Base-by-base conservation (phyloP, 2,797 vertebrate genomes). In the Sebastes flavidus region DNA sequence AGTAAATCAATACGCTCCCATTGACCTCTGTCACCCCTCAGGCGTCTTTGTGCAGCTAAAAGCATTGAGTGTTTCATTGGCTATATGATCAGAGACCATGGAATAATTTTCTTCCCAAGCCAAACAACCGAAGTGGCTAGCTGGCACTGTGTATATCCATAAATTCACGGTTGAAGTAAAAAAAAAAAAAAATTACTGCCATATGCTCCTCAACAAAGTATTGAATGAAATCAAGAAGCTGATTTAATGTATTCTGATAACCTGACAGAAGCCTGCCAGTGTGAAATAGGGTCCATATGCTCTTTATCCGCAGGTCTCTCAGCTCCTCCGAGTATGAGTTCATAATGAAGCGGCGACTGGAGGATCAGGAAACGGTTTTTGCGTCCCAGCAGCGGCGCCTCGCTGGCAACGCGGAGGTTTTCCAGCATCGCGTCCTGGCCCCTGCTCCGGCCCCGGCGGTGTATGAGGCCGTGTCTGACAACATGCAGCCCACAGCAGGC, bases 331-430 rank as follows among this genome's bases (percentile, higher is more conserved):
- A 99, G 96, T 95, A 99, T 99, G 98, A 97, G 94, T 94, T 95
- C 97, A 99, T 96, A 96, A 99, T 99, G 99, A 99, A 99, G 97
- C 97, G 98, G 32, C 97, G 97, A 91, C 94, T 97, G 97, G 98
- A 99, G 92, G 99, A 99, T 94, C 98, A 99, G 96, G 98, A 99
- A 95, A 96, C 97, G 29, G 96, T 97, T 91, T 98, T 99, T 75
- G 96, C 97, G 75, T 95, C 98, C 82, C 98, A 99, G 95, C 98
- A 99, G 95, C 97, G 93, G 79, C 92, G 94, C 84, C 93, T 94
- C 55, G 86, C 93, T 70, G 92, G 96, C 92, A 96, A 94, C 94
- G 91, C 96, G 2, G 98, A 99, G 87, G 93, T 96, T 80, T 99
- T 99, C 91, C 97, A 97, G 82, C 98, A 99, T 94, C 98, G 98